These are phyloP conservation scores for Epizoanthus rinbou DNA, from an alignment of 92 coral and sea anemone species.

Conservation along the genomic window DNA sequence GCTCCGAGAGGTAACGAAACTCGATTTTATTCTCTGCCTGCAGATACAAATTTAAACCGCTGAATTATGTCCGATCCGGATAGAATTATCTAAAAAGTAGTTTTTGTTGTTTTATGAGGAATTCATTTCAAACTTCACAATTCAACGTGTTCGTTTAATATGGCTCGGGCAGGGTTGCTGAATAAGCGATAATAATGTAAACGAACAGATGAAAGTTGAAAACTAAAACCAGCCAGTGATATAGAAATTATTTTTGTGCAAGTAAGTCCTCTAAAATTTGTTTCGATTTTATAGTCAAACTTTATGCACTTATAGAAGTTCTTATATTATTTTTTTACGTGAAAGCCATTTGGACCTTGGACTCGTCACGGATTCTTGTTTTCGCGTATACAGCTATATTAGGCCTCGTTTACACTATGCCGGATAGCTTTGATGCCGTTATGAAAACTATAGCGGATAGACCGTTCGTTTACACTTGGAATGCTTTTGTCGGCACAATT, in stretches of 20 bases:
- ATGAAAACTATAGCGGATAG: too few species aligned
- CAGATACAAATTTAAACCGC: background rate
- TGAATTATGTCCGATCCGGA: background rate
- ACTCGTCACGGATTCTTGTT: background rate
- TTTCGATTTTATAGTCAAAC: too few species aligned
- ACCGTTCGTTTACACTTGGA: too few species aligned
- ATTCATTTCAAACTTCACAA: too few species aligned
- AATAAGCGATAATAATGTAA: background rate
- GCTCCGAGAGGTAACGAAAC: slow-evolving; percentile 8
- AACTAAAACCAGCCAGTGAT: background rate
- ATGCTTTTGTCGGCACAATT: too few species aligned
- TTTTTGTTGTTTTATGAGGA: background rate
- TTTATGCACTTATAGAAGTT: background rate
- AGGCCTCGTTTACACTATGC: too few species aligned
- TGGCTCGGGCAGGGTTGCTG: background rate
- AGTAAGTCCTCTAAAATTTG: too few species aligned
- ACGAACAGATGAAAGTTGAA: background rate
- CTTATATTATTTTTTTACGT: background rate
- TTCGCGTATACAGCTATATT: background rate
- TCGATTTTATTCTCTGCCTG: background rate
- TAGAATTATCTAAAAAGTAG: background rate
- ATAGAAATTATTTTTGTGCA: too few species aligned
- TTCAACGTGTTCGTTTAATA: background rate
- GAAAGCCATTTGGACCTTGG: slow-evolving; percentile 28
- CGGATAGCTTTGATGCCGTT: too few species aligned